These are phyloP conservation scores for Ophonus ardosiacus DNA, from an alignment of 2,888 invertebrate species.

Conservation along the genomic window DNA sequence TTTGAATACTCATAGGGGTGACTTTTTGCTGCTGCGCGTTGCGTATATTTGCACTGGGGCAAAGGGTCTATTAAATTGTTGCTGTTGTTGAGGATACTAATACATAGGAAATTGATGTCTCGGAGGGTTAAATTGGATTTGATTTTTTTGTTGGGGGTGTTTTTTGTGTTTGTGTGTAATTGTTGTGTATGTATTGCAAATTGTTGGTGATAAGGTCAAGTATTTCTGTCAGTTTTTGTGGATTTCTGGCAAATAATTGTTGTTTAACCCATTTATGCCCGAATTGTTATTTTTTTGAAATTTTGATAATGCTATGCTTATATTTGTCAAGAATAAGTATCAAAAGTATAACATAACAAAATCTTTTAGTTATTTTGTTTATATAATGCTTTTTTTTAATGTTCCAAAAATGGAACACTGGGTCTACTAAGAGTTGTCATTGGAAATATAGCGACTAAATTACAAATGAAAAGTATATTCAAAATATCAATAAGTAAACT, in stretches of 20 bases:
- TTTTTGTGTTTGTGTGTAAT: constrained; percentile 27
- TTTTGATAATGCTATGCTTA: too few species aligned
- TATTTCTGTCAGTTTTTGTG: background rate
- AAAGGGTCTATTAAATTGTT: constrained; percentile 1
- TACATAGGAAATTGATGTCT: constrained; percentile 7
- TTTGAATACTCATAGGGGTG: constrained; percentile 9
- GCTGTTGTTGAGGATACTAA: constrained; percentile 21
- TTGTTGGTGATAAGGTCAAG: constrained; percentile 12
- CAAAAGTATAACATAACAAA: too few species aligned
- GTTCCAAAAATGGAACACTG: too few species aligned
- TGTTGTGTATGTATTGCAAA: constrained; percentile 31
- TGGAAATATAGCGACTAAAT: too few species aligned
- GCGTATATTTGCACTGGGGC: constrained; percentile 25
- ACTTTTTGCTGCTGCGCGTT: constrained; percentile 1
- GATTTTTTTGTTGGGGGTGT: background rate
- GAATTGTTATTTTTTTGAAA: too few species aligned
- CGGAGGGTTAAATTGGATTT: background rate
- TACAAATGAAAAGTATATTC: too few species aligned
- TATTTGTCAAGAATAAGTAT: too few species aligned
- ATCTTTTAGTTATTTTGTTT: too few species aligned
- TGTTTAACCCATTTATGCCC: too few species aligned
- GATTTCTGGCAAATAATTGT: constrained; percentile 16
- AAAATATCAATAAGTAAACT: too few species aligned
- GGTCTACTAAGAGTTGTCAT: too few species aligned
- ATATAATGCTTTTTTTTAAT: too few species aligned